Conservation (phyloP, 2,113 vertebrate species). For the Nycticebus coucang region DNA sequence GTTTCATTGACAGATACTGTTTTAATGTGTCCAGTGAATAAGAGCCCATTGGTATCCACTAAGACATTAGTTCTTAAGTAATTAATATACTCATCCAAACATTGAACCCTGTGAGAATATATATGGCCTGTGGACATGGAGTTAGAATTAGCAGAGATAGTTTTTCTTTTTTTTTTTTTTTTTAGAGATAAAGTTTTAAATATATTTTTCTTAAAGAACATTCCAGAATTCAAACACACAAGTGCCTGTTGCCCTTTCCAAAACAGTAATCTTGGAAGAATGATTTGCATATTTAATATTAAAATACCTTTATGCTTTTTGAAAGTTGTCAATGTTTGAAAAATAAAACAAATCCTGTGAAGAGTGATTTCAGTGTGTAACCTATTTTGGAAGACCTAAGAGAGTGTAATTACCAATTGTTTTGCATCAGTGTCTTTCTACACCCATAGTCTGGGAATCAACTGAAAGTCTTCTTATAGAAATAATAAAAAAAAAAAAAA, state of each 20-base stretch:
- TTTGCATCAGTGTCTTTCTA: conserved; percentile 12
- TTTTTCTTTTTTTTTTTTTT: no score
- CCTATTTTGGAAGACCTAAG: neutral
- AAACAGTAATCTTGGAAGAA: neutral
- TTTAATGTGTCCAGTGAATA: conserved; percentile 18
- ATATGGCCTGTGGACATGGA: neutral
- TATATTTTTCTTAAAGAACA: neutral
- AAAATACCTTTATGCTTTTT: neutral
- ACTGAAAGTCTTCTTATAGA: neutral
- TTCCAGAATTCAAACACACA: neutral
- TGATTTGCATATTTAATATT: neutral
- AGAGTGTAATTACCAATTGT: conserved; percentile 15
- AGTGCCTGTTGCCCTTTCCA: neutral
- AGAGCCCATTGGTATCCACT: neutral
- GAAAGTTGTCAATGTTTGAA: neutral
- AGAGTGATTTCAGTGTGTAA: neutral
- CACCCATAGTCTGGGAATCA: neutral
- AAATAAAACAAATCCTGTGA: neutral
- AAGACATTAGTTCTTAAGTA: conserved; percentile 20
- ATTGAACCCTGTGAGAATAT: neutral
- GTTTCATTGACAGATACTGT: conserved; percentile 52
- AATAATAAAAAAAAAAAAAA: neutral
- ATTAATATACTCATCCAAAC: conserved; percentile 7
- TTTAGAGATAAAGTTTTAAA: neutral
- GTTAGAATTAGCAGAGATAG: neutral